These are phyloP conservation scores for Platycercus adscitus DNA, from an alignment of 2,113 vertebrate species.

Conservation along the genomic window DNA sequence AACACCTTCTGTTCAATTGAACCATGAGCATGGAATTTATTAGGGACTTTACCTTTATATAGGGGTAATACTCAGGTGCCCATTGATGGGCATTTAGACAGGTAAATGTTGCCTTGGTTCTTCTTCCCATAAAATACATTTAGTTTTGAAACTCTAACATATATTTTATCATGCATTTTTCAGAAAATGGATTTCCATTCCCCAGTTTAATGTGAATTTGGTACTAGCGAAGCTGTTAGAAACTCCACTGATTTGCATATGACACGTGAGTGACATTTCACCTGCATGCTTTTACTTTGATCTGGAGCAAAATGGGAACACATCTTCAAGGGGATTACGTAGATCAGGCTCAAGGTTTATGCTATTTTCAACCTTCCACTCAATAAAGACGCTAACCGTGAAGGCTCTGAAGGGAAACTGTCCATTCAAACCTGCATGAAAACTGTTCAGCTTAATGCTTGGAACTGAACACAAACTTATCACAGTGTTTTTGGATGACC, in stretches of 20 bases:
- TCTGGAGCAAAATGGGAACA: neutral
- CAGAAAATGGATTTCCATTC: neutral
- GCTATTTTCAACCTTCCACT: neutral
- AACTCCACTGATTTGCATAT: neutral
- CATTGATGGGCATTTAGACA: neutral
- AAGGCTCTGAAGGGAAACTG: neutral
- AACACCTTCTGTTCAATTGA: neutral
- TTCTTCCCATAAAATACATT: neutral
- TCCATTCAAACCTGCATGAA: neutral
- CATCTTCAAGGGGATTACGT: neutral
- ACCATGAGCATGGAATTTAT: neutral
- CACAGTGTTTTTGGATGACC: neutral
- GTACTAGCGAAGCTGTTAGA: neutral
- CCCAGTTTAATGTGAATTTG: neutral
- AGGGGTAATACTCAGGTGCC: neutral
- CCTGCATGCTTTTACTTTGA: neutral
- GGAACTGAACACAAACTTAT: neutral
- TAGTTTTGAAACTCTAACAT: neutral
- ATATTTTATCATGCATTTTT: neutral
- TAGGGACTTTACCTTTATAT: neutral
- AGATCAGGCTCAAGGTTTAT: constrained; percentile 22
- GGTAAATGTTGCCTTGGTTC: neutral
- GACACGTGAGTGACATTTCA: constrained; percentile 5
- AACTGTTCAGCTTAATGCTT: neutral
- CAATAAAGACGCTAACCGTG: neutral